Percentiles rank a stretch among this genome's conserved stretches.
phyloP scores from a whole-genome alignment of 2,888 invertebrate species.

The Falcaria lacertinaria region DNA sequence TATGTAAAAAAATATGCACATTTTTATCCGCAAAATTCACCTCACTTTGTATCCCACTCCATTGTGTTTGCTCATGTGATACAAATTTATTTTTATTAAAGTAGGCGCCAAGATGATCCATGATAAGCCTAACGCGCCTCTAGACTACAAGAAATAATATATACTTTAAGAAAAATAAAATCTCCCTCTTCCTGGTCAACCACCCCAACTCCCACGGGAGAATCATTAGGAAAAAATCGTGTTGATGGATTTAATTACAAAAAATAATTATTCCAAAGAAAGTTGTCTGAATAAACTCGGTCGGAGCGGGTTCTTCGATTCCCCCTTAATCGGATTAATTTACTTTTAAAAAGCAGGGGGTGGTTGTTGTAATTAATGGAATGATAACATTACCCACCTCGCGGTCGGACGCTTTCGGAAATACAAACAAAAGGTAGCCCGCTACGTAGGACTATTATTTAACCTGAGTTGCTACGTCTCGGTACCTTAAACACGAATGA shows the following conservation, averaged over 20 bases:
- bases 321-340: slow-evolving; percentile 79
- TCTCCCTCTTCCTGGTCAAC: slow-evolving; percentile 33
- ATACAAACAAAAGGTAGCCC: slow-evolving; percentile 39
- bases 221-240: slow-evolving; percentile 80
- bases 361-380: slow-evolving; percentile 78
- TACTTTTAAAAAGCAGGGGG: slow-evolving; percentile 77
- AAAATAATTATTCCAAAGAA: slow-evolving; percentile 79
- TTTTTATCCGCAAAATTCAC: too few species aligned
- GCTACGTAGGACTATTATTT: not conserved
- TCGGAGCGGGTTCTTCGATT: slow-evolving; percentile 77
- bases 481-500: not conserved
- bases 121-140: slow-evolving; percentile 26
- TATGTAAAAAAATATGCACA: too few species aligned
- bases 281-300: slow-evolving; percentile 77
- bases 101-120: slow-evolving; percentile 19
- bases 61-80: too few species aligned
- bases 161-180: slow-evolving; percentile 51
- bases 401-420: slow-evolving; percentile 62
- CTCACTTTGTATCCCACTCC: too few species aligned
- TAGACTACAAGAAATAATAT: slow-evolving; percentile 27
- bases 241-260: slow-evolving; percentile 81
- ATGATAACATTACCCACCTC: slow-evolving; percentile 78
- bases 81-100: not conserved
- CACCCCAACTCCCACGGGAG: slow-evolving; percentile 61
- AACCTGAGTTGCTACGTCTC: not conserved